Conservation (phyloP, 1,140 invertebrate species). For the Drosophila ogumai region DNA sequence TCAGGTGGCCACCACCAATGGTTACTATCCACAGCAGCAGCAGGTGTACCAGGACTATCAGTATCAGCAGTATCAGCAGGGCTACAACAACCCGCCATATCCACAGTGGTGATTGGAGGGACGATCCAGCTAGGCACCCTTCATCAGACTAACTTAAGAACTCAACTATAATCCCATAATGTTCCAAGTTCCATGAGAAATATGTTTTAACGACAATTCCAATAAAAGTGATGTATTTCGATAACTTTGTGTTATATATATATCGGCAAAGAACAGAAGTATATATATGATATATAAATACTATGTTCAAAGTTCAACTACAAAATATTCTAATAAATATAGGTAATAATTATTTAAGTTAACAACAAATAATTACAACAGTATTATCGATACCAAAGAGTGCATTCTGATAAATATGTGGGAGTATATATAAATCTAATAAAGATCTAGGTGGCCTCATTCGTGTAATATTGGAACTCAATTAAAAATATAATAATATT, state of each 20-base stretch:
- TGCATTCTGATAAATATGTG: not conserved
- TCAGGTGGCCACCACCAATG: constrained; percentile 29
- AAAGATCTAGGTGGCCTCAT: too few relatives aligned
- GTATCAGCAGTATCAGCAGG: constrained; percentile 49
- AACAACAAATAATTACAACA: not conserved
- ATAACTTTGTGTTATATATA: not conserved
- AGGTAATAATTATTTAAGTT: not conserved
- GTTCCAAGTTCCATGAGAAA: constrained; percentile 3
- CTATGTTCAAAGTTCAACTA: not conserved
- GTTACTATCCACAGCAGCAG: constrained; percentile 68
- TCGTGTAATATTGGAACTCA: not conserved
- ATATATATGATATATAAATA: not conserved
- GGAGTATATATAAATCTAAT: not conserved
- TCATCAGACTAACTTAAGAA: constrained; percentile 5
- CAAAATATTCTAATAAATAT: too few relatives aligned
- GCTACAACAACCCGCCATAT: constrained; percentile 60
- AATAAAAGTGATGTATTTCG: not conserved
- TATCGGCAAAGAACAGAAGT: not conserved
- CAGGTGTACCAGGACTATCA: constrained; percentile 58
- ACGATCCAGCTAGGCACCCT: not conserved
- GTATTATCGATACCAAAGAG: not conserved
- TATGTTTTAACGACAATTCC: constrained; percentile 9
- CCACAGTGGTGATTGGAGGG: constrained; percentile 37
- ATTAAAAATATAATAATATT: not conserved
- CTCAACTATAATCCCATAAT: constrained; percentile 2